Conservation (phyloP, 1,140 invertebrate genomes). For the Prorops nasuta region DNA sequence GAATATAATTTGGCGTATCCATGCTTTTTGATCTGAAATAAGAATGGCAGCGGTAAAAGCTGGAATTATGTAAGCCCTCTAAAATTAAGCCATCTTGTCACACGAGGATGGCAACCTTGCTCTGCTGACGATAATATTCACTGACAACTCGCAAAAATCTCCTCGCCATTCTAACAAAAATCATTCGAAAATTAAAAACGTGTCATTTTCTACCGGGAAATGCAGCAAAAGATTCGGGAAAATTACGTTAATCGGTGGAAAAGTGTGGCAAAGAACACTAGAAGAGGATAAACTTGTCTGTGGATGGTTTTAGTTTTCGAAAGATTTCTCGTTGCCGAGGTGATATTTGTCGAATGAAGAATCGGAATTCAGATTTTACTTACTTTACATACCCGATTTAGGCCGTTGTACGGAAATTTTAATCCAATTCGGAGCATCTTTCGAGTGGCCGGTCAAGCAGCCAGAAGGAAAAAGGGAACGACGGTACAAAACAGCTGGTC, state of each 20-base stretch:
- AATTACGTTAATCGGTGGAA: no score
- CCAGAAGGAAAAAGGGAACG: slow-evolving; percentile 41
- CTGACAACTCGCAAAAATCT: slow-evolving; percentile 25
- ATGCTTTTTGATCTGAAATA: slow-evolving; percentile 48
- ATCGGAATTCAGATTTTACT: no score
- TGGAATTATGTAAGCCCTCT: slow-evolving; percentile 40
- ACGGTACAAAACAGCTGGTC: slow-evolving; percentile 45
- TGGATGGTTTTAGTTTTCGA: no score
- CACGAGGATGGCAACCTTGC: slow-evolving; percentile 27
- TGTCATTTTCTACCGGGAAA: no score
- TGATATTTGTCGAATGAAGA: no score
- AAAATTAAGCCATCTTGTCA: slow-evolving; percentile 47
- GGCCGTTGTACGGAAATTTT: slow-evolving; percentile 53
- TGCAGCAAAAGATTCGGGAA: no score
- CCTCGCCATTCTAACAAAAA: no score
- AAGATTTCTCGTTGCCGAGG: no score
- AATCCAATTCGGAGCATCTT: slow-evolving; percentile 55
- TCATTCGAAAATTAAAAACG: no score
- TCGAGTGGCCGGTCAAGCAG: slow-evolving; percentile 41
- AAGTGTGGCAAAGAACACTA: no score
- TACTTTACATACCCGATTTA: slow-evolving; percentile 47
- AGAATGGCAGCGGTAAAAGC: slow-evolving; percentile 15
- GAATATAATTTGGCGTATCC: slow-evolving; percentile 35
- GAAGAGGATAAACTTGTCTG: no score
- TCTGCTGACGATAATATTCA: slow-evolving; percentile 25